phyloP scores from a whole-genome alignment of 2,888 invertebrate species.

The Eupithecia subfuscata region DNA sequence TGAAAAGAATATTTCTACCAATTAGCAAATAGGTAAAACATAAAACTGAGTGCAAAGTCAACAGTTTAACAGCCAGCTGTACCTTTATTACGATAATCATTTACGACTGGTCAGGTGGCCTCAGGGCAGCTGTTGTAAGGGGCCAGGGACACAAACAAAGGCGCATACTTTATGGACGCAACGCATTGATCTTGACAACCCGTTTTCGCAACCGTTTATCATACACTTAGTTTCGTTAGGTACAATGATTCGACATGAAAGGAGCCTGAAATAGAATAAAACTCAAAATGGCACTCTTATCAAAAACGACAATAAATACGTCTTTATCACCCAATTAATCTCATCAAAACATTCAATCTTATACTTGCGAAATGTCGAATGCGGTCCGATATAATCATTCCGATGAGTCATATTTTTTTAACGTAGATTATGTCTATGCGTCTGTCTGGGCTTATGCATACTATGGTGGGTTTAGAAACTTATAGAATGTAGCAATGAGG shows the following conservation, averaged over 20 bases:
- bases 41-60: conserved; percentile 4
- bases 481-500: background rate
- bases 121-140: conserved; percentile 25
- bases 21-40: conserved; percentile 7
- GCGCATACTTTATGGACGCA: conserved; percentile 8
- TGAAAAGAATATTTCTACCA: background rate
- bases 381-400: conserved; percentile 15
- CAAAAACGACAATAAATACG: background rate
- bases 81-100: conserved; percentile 10
- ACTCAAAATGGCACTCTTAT: background rate
- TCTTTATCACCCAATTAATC: conserved; percentile 14
- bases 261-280: background rate
- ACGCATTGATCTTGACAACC: conserved; percentile 6
- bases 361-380: conserved; percentile 8
- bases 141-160: conserved; percentile 19
- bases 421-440: conserved; percentile 24
- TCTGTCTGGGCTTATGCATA: conserved; percentile 24
- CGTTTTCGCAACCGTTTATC: conserved; percentile 9
- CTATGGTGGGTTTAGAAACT: background rate
- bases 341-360: conserved; percentile 20
- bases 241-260: background rate
- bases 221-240: background rate
- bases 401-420: conserved; percentile 25
- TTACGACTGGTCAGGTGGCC: conserved; percentile 23
- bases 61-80: conserved; percentile 18